Evolutionary conservation across 2,888 invertebrate genomes (phyloP).

Genomic region (Uropetala carovei): DNA sequence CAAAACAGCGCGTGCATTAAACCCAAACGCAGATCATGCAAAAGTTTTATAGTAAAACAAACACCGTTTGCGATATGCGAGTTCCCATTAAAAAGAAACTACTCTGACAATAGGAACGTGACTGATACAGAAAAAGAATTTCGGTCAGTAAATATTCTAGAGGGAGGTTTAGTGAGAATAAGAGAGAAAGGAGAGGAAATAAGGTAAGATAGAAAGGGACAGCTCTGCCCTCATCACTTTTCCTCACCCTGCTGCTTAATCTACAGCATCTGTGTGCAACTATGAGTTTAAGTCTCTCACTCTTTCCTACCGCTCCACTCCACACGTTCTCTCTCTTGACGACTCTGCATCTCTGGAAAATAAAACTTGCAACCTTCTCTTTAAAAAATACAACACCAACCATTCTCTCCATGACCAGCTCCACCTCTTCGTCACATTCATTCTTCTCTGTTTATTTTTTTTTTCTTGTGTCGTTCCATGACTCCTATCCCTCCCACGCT

Average conservation of each 20-base stretch:
- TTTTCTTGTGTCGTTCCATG: too few relatives aligned
- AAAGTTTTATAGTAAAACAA: neutral
- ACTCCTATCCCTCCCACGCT: neutral
- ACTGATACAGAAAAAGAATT: neutral
- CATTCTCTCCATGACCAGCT: neutral
- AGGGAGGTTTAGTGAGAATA: neutral
- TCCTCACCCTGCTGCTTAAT: neutral
- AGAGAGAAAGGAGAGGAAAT: neutral
- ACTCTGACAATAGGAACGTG: slow-evolving; percentile 4
- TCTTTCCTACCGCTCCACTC: neutral
- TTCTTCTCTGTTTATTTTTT: neutral
- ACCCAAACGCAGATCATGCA: neutral
- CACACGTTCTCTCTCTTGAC: neutral
- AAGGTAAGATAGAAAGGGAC: neutral
- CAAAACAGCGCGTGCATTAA: neutral
- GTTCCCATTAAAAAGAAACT: neutral
- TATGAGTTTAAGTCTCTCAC: neutral
- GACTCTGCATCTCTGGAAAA: neutral
- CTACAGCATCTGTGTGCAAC: neutral
- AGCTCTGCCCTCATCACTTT: neutral
- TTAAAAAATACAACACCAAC: neutral
- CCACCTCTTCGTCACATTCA: neutral
- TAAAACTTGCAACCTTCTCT: slow-evolving; percentile 5
- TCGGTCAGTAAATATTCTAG: neutral
- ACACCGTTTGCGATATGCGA: neutral